Evolutionary conservation across 2,888 invertebrate genomes (phyloP), one percentile per base, ranked within the genome.

Genomic region (Rotaria sp.): DNA sequence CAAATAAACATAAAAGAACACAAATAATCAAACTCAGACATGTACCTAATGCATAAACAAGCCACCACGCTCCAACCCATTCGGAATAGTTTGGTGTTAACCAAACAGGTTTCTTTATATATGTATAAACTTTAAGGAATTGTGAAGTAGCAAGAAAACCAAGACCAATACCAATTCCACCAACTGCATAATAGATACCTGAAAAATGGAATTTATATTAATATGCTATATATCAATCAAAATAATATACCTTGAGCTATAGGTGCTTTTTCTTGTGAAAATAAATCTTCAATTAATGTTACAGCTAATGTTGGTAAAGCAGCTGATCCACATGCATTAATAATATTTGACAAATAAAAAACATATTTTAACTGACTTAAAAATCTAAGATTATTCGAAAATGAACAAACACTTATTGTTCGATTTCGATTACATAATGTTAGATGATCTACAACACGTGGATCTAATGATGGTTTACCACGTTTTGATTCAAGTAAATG

Each of bases 51-150:
- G 67, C 67, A 35, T 86, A 86, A 21, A 86, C 75, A 35, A 86
- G 85, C 86, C 86, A 86, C 86, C 86, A 86, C 13, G 86, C 86
- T 38, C 86, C 86, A 38, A 86, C 50, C 86, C 86, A 85, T 45
- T 86, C 74, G 21, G 52, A 55, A 80, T 67, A 74, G 30, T 86
- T 41, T 26, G 86, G 84, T 48, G 84, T 86, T 45, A 84, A 59
- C 41, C 74, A 67, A 10, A 21, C 13, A 21, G 45, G 50, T 38
- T 84, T 84, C 24, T 48, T 30, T 0, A 50, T 45, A 26, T 45
- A 38, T 35, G 55, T 75, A 59, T 75, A 41, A 35, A 86, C 75
- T 26, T 86, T 86, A 15, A 86, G 57, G 52, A 86, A 86, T 50
- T 86, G 85, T 26, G 85, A 75, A 0, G 86, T 86, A 18, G 80